Conservation (phyloP, 2,113 vertebrate species). For the Astatoreochromis straeleni region DNA sequence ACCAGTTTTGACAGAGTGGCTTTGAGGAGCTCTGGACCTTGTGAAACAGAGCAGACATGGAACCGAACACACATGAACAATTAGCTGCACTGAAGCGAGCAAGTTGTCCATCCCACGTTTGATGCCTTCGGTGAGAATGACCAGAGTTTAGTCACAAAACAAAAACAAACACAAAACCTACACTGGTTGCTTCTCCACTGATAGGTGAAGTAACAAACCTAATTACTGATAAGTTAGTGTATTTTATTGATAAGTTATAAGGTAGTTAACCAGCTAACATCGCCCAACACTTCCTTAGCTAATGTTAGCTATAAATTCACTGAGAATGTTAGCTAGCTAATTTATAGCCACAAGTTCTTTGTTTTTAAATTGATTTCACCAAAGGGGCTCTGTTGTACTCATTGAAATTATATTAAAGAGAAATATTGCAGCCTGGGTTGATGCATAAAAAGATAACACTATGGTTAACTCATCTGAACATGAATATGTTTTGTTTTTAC, state of each 20-base stretch:
- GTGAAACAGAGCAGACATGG: neutral
- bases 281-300: neutral
- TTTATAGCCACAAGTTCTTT: neutral
- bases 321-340: neutral
- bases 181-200: neutral
- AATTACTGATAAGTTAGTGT: neutral
- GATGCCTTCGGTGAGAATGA: neutral
- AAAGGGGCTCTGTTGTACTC: neutral
- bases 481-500: neutral
- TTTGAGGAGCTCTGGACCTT: neutral
- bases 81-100: neutral
- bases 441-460: neutral
- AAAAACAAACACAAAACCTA: neutral
- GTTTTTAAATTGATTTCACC: neutral
- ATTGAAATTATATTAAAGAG: neutral
- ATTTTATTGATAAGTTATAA: neutral
- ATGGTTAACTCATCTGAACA: neutral
- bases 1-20: neutral
- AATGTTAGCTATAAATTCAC: neutral
- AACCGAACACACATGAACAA: neutral
- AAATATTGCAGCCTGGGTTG: neutral
- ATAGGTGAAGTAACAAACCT: neutral
- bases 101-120: neutral
- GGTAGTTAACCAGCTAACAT: neutral
- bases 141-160: neutral